Percentiles rank a stretch among this genome's conserved stretches.
Evolutionary conservation across 2,113 vertebrate genomes (phyloP).

Genomic region (Albula glossodonta): DNA sequence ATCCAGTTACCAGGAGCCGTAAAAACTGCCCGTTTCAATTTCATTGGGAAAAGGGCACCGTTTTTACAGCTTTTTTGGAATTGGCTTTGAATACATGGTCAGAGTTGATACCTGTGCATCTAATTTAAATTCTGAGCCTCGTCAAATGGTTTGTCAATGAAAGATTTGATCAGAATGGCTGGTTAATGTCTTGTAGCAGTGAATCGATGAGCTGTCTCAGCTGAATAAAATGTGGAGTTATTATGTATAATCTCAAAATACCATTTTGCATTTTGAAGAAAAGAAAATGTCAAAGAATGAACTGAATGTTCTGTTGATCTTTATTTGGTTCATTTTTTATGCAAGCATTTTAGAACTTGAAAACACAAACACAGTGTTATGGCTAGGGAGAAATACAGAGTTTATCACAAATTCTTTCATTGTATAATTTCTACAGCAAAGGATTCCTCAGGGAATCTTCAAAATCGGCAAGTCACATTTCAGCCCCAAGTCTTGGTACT

Average conservation of each 20-base stretch:
- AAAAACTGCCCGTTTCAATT: constrained; percentile 43
- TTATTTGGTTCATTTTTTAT: neutral
- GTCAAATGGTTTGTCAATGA: neutral
- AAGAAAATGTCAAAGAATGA: constrained; percentile 27
- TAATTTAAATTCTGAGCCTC: constrained; percentile 6
- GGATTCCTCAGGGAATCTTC: neutral
- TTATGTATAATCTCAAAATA: constrained; percentile 36
- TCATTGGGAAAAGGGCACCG: constrained; percentile 34
- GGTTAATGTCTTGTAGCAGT: neutral
- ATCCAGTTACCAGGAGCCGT: constrained; percentile 42
- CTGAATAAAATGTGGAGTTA: constrained; percentile 43
- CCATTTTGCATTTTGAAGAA: constrained; percentile 40
- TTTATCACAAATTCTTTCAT: neutral
- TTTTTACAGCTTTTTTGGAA: constrained; percentile 41
- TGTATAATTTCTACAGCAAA: neutral
- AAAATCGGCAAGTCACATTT: neutral
- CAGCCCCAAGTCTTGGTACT: neutral
- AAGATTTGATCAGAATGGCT: neutral
- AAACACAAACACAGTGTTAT: neutral
- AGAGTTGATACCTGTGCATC: neutral
- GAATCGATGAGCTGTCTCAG: constrained; percentile 25
- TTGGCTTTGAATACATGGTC: constrained; percentile 19
- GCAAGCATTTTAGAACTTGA: neutral
- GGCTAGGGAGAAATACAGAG: neutral
- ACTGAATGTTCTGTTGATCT: neutral